Evolutionary conservation across 2,113 vertebrate species (phyloP).

Genomic region (Pangasianodon hypophthalmus): DNA sequence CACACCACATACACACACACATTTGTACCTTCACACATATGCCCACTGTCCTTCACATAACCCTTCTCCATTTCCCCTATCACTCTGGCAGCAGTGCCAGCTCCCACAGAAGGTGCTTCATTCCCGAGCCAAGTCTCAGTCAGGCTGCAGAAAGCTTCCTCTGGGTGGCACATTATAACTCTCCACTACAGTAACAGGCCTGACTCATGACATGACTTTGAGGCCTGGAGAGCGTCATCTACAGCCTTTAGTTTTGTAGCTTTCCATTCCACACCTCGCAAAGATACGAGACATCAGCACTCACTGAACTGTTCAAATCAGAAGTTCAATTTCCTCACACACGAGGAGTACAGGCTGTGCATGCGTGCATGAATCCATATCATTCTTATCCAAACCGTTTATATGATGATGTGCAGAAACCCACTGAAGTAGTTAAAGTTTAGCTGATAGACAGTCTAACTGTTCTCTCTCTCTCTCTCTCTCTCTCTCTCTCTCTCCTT

Average conservation of each 20-base stretch:
- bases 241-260: neutral
- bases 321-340: neutral
- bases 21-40: constrained; percentile 20
- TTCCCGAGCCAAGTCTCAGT: constrained; percentile 27
- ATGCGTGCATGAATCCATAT: neutral
- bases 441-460: neutral
- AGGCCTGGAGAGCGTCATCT: neutral
- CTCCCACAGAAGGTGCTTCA: constrained; percentile 32
- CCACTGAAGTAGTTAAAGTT: neutral
- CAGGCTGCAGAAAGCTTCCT: constrained; percentile 33
- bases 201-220: constrained; percentile 14
- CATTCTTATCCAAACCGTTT: neutral
- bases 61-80: constrained; percentile 25
- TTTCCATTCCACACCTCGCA: neutral
- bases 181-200: neutral
- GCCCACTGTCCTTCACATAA: constrained; percentile 37
- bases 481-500: neutral
- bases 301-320: constrained; percentile 1
- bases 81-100: constrained; percentile 32
- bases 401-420: constrained; percentile 1
- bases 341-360: neutral
- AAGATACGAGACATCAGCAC: neutral
- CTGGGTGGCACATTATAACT: constrained; percentile 31
- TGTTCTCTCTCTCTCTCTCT: neutral
- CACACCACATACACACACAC: neutral